These are phyloP conservation scores for Pyrgilauda ruficollis DNA, from an alignment of 2,113 vertebrate genomes.

Conservation along the genomic window DNA sequence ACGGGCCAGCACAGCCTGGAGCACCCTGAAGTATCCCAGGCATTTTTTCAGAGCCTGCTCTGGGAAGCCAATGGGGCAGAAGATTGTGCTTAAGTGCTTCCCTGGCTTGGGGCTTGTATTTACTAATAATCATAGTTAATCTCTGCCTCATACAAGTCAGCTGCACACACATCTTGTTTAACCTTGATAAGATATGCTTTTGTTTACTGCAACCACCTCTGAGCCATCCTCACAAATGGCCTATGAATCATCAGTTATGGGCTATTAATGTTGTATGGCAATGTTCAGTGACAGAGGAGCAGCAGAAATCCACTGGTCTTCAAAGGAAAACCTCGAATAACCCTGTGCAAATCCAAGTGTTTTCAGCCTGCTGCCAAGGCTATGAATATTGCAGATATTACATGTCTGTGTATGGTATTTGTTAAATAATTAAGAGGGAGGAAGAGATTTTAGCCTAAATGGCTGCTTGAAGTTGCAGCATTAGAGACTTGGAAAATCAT, in stretches of 20 bases:
- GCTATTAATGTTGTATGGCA: neutral
- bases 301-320: neutral
- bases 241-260: neutral
- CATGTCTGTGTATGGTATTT: neutral
- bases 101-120: neutral
- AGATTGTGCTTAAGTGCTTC: neutral
- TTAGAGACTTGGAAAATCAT: neutral
- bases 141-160: neutral
- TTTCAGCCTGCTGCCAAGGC: neutral
- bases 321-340: constrained; percentile 20
- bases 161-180: neutral
- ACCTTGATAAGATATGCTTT: neutral
- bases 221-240: neutral
- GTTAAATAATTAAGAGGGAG: constrained; percentile 40
- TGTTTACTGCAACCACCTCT: neutral
- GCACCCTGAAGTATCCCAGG: neutral
- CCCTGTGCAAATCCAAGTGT: neutral
- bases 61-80: neutral
- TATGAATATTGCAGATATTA: constrained; percentile 46
- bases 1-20: fast-evolving
- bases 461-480: neutral
- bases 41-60: neutral
- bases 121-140: neutral
- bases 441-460: neutral
- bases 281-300: neutral